phyloP scores from a whole-genome alignment of 2,113 vertebrate species.

The Erinaceus europaeus region DNA sequence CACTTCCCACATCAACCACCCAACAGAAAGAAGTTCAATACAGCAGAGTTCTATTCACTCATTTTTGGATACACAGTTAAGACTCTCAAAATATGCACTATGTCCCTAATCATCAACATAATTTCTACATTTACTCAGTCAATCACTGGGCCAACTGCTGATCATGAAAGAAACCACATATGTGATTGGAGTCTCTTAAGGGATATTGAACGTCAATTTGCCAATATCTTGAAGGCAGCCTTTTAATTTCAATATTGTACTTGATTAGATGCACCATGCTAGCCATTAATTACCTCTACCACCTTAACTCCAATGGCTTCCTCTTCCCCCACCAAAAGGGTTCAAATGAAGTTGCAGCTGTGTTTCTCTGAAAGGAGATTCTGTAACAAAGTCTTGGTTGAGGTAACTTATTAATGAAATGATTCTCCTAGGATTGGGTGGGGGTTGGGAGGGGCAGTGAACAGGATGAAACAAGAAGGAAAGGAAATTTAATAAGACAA shows the following conservation, averaged over 20 bases:
- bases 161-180: background rate
- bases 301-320: too few relatives aligned
- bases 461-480: background rate
- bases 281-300: background rate
- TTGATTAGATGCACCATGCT: slow-evolving; percentile 16
- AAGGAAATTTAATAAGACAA: background rate
- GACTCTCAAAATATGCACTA: background rate
- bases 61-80: background rate
- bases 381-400: background rate
- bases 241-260: background rate
- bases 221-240: background rate
- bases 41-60: background rate
- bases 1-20: background rate
- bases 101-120: background rate
- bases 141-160: background rate
- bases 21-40: background rate
- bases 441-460: background rate
- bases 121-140: background rate
- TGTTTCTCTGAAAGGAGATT: background rate
- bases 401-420: background rate
- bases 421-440: background rate
- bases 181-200: background rate
- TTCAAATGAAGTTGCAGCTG: background rate
- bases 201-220: background rate
- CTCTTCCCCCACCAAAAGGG: background rate